Evolutionary conservation across 2,113 vertebrate genomes (phyloP).

Genomic region (Apteryx owenii): DNA sequence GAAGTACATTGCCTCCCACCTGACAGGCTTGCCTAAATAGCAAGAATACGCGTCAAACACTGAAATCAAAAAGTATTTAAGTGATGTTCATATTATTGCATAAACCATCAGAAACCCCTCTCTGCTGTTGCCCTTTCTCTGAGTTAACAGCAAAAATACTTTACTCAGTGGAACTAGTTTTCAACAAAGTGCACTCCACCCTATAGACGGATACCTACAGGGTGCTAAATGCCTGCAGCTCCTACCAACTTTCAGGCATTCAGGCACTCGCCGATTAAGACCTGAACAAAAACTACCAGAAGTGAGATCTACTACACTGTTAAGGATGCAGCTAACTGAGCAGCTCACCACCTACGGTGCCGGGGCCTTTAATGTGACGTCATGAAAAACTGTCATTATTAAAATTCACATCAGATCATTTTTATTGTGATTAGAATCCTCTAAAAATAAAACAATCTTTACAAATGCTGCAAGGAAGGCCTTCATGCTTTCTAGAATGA

Average conservation of each 20-base stretch:
- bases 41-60: slow-evolving; percentile 68
- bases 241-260: background rate
- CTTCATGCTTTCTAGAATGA: background rate
- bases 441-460: background rate
- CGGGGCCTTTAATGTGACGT: background rate
- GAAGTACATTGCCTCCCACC: slow-evolving; percentile 87
- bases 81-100: slow-evolving; percentile 54
- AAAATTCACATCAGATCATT: background rate
- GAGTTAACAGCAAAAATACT: background rate
- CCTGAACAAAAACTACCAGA: background rate
- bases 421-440: background rate
- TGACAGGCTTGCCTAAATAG: slow-evolving; percentile 87
- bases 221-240: background rate
- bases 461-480: background rate
- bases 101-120: slow-evolving; percentile 45
- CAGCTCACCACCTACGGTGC: background rate
- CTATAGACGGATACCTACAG: background rate
- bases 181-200: background rate
- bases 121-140: background rate
- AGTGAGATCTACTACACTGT: background rate
- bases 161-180: background rate
- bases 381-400: background rate
- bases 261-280: background rate
- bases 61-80: slow-evolving; percentile 51
- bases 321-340: background rate